Conservation (phyloP, 2,888 invertebrate species). For the Apamea sordens region DNA sequence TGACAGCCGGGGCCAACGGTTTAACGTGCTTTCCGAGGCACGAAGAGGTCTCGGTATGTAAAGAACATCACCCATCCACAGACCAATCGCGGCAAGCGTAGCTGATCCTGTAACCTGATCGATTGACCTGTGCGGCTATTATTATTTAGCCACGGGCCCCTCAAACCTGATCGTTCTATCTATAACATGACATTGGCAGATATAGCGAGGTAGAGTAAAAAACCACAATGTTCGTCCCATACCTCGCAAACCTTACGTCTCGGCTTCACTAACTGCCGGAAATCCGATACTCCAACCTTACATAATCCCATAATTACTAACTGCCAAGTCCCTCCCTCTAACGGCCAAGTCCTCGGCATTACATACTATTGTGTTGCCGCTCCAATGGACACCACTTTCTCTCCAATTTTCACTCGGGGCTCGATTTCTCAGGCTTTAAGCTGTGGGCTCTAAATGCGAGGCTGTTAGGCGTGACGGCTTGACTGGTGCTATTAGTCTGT, state of each 20-base stretch:
- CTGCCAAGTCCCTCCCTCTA: conserved; percentile 13
- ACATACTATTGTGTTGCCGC: conserved; percentile 67
- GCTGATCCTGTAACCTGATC: too few relatives aligned
- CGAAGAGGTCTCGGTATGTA: too few relatives aligned
- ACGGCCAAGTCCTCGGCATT: conserved; percentile 2
- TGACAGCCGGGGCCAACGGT: too few relatives aligned
- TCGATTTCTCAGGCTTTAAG: conserved; percentile 63
- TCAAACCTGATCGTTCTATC: too few relatives aligned
- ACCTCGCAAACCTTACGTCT: too few relatives aligned
- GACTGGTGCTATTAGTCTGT: conserved; percentile 18
- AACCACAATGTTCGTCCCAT: background rate
- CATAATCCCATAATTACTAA: conserved; percentile 49
- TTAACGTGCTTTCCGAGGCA: too few relatives aligned
- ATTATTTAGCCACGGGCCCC: too few relatives aligned
- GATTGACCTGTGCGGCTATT: too few relatives aligned
- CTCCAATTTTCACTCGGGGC: conserved; percentile 61
- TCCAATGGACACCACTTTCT: conserved; percentile 64
- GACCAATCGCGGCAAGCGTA: too few relatives aligned
- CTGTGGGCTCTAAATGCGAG: conserved; percentile 37
- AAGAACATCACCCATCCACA: too few relatives aligned
- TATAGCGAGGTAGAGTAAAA: too few relatives aligned
- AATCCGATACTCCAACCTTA: conserved; percentile 18
- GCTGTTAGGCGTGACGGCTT: conserved; percentile 33
- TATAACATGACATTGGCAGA: too few relatives aligned
- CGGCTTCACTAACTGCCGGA: conserved; percentile 7